Conservation (phyloP, 2,113 vertebrate genomes). For the Trichomycterus rosablanca region DNA sequence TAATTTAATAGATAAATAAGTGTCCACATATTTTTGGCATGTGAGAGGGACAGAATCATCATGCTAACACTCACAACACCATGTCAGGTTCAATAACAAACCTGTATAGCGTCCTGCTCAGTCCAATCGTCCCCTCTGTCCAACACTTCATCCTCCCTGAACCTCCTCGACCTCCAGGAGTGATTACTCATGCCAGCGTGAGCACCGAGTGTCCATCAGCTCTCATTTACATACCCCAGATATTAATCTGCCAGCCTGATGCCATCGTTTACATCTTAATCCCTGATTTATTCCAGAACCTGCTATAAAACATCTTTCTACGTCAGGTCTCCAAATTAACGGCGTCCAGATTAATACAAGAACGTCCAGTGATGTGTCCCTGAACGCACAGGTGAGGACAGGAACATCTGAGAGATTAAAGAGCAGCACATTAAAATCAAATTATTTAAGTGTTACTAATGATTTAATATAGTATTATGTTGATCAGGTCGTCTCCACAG, state of each 20-base stretch:
- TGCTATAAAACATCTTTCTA: slow-evolving; percentile 38
- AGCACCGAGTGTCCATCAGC: neutral
- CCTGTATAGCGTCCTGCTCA: neutral
- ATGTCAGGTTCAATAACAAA: neutral
- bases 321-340: slow-evolving; percentile 20
- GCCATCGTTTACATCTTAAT: slow-evolving; percentile 19
- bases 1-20: no score
- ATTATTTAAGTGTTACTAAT: no score
- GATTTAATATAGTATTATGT: no score
- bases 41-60: no score
- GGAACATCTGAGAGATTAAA: no score
- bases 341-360: slow-evolving; percentile 3
- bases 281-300: slow-evolving; percentile 12
- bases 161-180: neutral
- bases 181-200: neutral
- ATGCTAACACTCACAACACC: neutral
- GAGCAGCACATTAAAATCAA: no score
- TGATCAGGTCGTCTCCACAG: no score
- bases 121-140: slow-evolving; percentile 34
- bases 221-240: slow-evolving; percentile 20
- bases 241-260: slow-evolving; percentile 33
- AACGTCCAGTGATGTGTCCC: slow-evolving; percentile 13
- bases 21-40: no score
- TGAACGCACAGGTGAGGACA: neutral
- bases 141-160: neutral